A percentile compares a stretch with the other conserved stretches of the same genome.
Evolutionary conservation across 2,888 invertebrate genomes (phyloP).

Genomic region (Aleiodes alternator): DNA sequence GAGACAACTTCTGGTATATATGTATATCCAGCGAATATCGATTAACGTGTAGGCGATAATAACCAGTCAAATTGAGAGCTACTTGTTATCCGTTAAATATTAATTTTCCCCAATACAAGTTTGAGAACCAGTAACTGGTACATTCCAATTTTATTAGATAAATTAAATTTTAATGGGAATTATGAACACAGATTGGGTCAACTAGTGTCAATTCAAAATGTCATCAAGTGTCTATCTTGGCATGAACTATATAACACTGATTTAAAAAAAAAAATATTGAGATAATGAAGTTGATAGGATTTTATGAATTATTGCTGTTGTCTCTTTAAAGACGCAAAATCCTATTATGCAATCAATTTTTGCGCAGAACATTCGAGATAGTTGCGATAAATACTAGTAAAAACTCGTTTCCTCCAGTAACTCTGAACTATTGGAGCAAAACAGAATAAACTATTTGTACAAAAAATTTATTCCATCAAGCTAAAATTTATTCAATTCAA

Average conservation of each 20-base stretch:
- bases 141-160: slow-evolving; percentile 8
- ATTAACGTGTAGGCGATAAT: slow-evolving; percentile 45
- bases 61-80: slow-evolving; percentile 23
- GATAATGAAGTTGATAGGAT: no score
- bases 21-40: slow-evolving; percentile 24
- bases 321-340: no score
- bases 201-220: slow-evolving; percentile 28
- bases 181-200: background rate
- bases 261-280: no score
- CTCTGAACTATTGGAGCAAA: background rate
- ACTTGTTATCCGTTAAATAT: slow-evolving; percentile 12
- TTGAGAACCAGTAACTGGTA: background rate
- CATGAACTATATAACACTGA: slow-evolving; percentile 7
- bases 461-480: background rate
- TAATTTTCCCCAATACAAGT: slow-evolving; percentile 4
- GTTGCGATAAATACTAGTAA: no score
- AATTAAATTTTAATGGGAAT: slow-evolving; percentile 27
- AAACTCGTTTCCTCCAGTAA: no score
- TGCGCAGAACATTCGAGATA: no score
- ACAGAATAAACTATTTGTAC: background rate
- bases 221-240: slow-evolving; percentile 17
- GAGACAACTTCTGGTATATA: background rate
- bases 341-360: no score
- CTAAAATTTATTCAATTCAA: slow-evolving; percentile 4
- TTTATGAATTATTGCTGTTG: no score